Evolutionary conservation across 2,888 invertebrate genomes (phyloP).

Genomic region (Drosophila seclusa): DNA sequence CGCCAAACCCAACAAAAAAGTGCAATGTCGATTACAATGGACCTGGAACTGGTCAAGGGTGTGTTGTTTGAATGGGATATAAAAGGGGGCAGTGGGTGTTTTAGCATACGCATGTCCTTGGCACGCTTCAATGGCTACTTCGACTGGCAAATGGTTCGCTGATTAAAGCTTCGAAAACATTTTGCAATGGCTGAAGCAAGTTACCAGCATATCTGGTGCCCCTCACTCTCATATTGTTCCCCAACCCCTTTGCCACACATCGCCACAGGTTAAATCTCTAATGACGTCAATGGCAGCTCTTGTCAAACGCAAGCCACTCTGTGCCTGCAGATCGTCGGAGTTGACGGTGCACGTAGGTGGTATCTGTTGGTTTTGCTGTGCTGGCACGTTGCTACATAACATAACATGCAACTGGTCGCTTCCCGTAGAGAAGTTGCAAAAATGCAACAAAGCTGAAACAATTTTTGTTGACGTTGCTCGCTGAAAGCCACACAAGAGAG

Average conservation of each 20-base stretch:
- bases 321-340: constrained; percentile 2
- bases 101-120: constrained; percentile 53
- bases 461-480: constrained; percentile 29
- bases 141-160: constrained; percentile 26
- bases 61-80: not conserved
- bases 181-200: constrained; percentile 31
- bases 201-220: not conserved
- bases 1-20: constrained; percentile 39
- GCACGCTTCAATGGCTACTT: constrained; percentile 52
- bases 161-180: constrained; percentile 59
- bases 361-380: constrained; percentile 30
- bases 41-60: constrained; percentile 3
- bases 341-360: constrained; percentile 1
- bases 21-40: constrained; percentile 46
- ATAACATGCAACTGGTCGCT: constrained; percentile 74
- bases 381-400: constrained; percentile 70
- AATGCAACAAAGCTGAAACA: constrained; percentile 48
- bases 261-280: constrained; percentile 44
- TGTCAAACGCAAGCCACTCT: constrained; percentile 45
- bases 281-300: constrained; percentile 60
- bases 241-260: constrained; percentile 20
- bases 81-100: not conserved
- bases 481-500: constrained; percentile 25
- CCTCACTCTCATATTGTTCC: not conserved
- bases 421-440: constrained; percentile 37